phyloP scores from a whole-genome alignment of 2,888 invertebrate species.

The Lasioglossum pauxillum region DNA sequence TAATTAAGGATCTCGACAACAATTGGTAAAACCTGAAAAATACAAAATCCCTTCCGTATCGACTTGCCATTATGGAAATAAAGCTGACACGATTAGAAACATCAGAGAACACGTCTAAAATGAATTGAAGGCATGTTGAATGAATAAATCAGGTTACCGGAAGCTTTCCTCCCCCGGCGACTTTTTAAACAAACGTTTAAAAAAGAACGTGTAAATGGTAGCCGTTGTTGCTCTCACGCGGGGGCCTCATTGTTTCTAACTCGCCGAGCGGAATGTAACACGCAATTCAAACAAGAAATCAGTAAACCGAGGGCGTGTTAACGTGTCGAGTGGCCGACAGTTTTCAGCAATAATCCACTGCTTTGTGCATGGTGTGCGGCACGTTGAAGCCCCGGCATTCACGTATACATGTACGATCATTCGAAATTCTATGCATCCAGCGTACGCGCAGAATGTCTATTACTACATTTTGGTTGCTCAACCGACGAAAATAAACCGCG shows the following conservation, averaged over 20 bases:
- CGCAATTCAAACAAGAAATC: constrained; percentile 1
- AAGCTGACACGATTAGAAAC: neutral
- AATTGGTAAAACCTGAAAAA: neutral
- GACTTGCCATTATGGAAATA: neutral
- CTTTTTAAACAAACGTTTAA: neutral
- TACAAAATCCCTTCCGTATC: neutral
- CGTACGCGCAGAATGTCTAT: constrained; percentile 13
- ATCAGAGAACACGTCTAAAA: neutral
- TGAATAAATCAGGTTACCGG: neutral
- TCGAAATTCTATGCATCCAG: neutral
- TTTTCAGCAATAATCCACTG: constrained; percentile 9
- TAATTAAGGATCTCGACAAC: no score
- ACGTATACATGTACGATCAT: neutral
- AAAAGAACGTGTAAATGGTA: neutral
- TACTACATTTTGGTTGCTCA: constrained; percentile 40
- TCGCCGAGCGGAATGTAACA: constrained; percentile 4
- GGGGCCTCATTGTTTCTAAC: neutral
- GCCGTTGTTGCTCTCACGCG: neutral
- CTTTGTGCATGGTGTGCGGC: neutral
- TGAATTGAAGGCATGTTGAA: neutral
- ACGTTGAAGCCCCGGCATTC: neutral
- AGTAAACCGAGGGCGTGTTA: constrained; percentile 1
- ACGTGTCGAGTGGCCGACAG: constrained; percentile 7
- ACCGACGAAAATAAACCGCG: constrained; percentile 42
- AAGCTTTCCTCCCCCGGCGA: neutral